Percentiles rank a stretch among this genome's conserved stretches.
phyloP scores from a whole-genome alignment of 2,888 invertebrate species.

The Phrixothrix hirtus region DNA sequence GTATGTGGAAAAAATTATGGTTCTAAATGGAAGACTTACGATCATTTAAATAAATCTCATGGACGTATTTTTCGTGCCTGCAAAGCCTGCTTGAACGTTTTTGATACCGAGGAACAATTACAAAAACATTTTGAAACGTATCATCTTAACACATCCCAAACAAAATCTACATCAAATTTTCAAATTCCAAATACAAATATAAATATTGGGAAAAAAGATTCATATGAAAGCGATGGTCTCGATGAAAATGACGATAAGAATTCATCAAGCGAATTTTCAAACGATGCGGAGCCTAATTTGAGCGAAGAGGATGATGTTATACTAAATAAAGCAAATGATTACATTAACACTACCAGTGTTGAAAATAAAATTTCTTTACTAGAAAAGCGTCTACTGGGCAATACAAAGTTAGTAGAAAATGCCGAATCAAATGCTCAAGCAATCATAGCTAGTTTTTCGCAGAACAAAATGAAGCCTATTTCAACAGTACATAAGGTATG shows the following conservation, averaged over 20 bases:
- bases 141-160: slow-evolving; percentile 43
- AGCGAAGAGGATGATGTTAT: slow-evolving; percentile 21
- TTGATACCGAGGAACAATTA: slow-evolving; percentile 59
- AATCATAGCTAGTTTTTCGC: not conserved
- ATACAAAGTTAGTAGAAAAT: slow-evolving; percentile 13
- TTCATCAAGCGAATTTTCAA: slow-evolving; percentile 31
- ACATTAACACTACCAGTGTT: slow-evolving; percentile 12
- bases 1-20: slow-evolving; percentile 65
- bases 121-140: slow-evolving; percentile 56
- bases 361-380: slow-evolving; percentile 46
- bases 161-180: slow-evolving; percentile 2
- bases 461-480: slow-evolving; percentile 1
- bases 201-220: slow-evolving; percentile 8
- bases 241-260: slow-evolving; percentile 31
- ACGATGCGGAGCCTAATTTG: slow-evolving; percentile 14
- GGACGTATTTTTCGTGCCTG: slow-evolving; percentile 63
- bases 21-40: slow-evolving; percentile 63
- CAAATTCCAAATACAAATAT: not conserved
- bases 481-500: slow-evolving; percentile 1
- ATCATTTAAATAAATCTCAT: slow-evolving; percentile 64
- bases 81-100: slow-evolving; percentile 64
- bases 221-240: slow-evolving; percentile 26
- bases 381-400: slow-evolving; percentile 49
- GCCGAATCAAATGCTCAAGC: not conserved
- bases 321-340: slow-evolving; percentile 7